A percentile compares a stretch with the other conserved stretches of the same genome.
phyloP scores from a whole-genome alignment of 2,113 vertebrate genomes.

The Heptranchias perlo region DNA sequence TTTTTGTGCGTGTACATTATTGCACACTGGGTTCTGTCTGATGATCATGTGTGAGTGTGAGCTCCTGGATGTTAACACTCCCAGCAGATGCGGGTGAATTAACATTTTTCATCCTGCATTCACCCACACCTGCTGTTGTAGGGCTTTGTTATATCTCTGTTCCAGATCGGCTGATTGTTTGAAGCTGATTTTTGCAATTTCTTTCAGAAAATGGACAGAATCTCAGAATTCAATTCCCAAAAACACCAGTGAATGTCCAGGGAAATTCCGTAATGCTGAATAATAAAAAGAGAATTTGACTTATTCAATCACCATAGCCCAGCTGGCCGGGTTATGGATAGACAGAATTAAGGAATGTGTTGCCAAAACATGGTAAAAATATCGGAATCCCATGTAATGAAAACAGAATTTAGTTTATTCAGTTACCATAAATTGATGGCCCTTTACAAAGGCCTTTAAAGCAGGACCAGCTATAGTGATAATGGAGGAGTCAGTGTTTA shows the following conservation, averaged over 20 bases:
- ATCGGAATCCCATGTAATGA: neutral
- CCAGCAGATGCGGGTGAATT: neutral
- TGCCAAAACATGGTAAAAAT: slow-evolving; percentile 15
- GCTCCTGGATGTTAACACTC: neutral
- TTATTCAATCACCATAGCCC: neutral
- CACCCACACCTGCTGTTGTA: neutral
- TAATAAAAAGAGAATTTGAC: slow-evolving; percentile 2
- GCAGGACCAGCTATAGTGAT: neutral
- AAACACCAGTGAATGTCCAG: neutral
- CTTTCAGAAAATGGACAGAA: slow-evolving; percentile 4
- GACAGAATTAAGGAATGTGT: neutral
- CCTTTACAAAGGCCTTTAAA: neutral
- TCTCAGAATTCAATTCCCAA: neutral
- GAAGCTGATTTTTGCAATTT: neutral
- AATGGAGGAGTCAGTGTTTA: neutral
- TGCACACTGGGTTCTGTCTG: neutral
- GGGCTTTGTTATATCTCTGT: neutral
- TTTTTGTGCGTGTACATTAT: neutral
- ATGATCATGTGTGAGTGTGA: neutral
- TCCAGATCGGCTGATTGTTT: neutral
- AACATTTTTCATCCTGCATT: neutral
- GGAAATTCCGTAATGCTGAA: neutral
- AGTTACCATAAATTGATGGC: neutral
- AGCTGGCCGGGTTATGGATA: neutral
- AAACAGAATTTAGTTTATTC: neutral